Conservation (phyloP, 2,113 vertebrate species). For the Promerops cafer region DNA sequence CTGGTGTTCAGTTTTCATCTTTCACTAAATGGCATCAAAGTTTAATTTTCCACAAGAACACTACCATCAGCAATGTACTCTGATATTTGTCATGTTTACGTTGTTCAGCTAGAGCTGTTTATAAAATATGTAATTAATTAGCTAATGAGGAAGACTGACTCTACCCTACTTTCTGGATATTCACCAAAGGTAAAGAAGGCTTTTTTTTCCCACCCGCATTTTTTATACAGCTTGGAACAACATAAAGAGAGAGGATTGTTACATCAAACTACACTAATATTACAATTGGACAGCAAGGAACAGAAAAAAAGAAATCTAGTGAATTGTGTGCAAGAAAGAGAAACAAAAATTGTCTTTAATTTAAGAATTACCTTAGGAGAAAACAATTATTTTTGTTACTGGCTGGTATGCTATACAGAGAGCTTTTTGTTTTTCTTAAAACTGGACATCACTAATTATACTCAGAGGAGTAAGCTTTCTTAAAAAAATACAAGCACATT, state of each 20-base stretch:
- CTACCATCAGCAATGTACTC: background rate
- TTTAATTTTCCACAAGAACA: background rate
- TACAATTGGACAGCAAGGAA: background rate
- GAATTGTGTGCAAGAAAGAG: background rate
- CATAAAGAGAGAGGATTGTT: background rate
- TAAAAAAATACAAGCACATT: background rate
- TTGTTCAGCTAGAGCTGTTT: background rate
- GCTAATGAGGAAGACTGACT: background rate
- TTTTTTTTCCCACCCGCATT: background rate
- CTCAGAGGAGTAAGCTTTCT: background rate
- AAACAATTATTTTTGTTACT: background rate
- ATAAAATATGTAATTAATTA: background rate
- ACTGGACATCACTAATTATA: background rate
- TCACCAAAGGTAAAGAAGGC: background rate
- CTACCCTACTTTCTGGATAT: background rate
- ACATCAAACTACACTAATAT: background rate
- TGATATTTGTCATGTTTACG: background rate
- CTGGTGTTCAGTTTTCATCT: background rate
- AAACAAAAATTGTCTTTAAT: background rate
- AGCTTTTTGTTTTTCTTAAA: background rate
- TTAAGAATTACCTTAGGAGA: background rate
- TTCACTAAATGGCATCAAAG: background rate
- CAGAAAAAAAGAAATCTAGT: background rate
- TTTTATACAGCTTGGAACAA: background rate
- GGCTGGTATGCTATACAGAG: background rate